These are phyloP conservation scores for Himalopsyche phryganea DNA, from an alignment of 1,140 invertebrate species.

Conservation along the genomic window DNA sequence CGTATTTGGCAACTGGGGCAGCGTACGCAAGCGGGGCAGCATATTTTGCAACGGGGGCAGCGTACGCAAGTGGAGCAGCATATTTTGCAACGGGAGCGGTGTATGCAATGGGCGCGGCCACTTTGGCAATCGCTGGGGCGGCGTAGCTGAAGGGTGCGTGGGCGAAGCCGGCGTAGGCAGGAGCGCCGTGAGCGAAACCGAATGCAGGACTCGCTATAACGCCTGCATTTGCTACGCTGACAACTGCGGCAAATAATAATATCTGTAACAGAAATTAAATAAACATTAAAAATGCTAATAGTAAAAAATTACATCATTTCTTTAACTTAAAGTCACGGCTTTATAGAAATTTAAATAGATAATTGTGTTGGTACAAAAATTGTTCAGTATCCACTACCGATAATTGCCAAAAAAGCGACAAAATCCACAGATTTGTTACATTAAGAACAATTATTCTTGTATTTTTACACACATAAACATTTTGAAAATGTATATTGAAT, in stretches of 20 bases:
- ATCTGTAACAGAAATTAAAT: slow-evolving; percentile 14
- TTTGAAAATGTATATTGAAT: too few relatives aligned
- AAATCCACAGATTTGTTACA: too few relatives aligned
- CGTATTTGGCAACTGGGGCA: slow-evolving; percentile 12
- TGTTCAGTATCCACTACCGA: too few relatives aligned
- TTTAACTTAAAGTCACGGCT: background rate
- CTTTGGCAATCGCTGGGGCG: slow-evolving; percentile 8
- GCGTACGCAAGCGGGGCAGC: slow-evolving; percentile 12
- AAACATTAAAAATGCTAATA: too few relatives aligned
- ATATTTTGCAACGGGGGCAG: slow-evolving; percentile 23
- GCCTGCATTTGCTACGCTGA: background rate
- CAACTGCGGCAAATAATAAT: slow-evolving; percentile 4
- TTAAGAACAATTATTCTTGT: too few relatives aligned
- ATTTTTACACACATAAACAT: too few relatives aligned
- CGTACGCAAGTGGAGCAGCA: slow-evolving; percentile 29
- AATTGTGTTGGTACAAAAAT: too few relatives aligned
- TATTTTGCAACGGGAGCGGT: slow-evolving; percentile 29
- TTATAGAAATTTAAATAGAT: too few relatives aligned
- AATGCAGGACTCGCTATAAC: background rate
- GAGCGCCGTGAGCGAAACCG: slow-evolving; percentile 38
- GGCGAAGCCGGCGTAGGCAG: slow-evolving; percentile 35
- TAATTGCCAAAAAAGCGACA: too few relatives aligned
- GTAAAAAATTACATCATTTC: background rate
- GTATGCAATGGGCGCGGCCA: slow-evolving; percentile 34
- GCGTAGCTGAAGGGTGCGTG: slow-evolving; percentile 18